These are phyloP conservation scores for Sceloporus undulatus DNA, from an alignment of 2,113 vertebrate species.

Conservation along the genomic window DNA sequence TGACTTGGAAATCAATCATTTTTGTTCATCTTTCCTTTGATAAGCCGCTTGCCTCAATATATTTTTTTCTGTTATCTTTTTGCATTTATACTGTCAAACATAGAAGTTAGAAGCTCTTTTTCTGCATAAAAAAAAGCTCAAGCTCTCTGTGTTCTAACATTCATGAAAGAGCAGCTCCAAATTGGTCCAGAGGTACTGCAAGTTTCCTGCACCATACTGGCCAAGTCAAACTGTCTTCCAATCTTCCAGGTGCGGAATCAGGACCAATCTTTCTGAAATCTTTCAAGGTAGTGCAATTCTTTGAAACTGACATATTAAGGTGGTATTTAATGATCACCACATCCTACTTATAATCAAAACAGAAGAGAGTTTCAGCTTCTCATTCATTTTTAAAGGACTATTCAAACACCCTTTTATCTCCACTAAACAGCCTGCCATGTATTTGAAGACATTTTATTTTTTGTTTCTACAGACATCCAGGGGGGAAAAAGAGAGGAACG, in stretches of 20 bases:
- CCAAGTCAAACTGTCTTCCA: not conserved
- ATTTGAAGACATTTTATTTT: constrained; percentile 80
- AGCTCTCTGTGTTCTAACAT: not conserved
- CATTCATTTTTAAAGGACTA: constrained; percentile 80
- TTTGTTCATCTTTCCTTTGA: not conserved
- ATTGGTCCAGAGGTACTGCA: not conserved
- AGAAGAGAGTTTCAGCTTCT: constrained; percentile 76
- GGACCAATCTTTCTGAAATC: constrained; percentile 60
- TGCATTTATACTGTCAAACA: not conserved
- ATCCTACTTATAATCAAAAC: constrained; percentile 77
- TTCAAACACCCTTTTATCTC: constrained; percentile 80
- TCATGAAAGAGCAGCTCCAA: not conserved
- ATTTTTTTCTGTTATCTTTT: not conserved
- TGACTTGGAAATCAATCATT: not conserved
- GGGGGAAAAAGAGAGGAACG: constrained; percentile 63
- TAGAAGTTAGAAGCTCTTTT: not conserved
- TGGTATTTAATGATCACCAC: constrained; percentile 72
- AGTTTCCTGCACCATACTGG: not conserved
- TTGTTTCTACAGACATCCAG: constrained; percentile 78
- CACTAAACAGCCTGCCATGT: constrained; percentile 79
- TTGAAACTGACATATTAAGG: constrained; percentile 70
- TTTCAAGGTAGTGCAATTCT: constrained; percentile 61
- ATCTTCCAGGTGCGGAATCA: constrained; percentile 36
- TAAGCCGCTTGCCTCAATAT: not conserved
- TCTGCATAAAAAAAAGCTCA: not conserved